phyloP scores from a whole-genome alignment of 2,113 vertebrate genomes.

The human region GRCh38 chr15:78830001-78830500 shows the following conservation, averaged over 20 bases:
- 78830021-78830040: too few relatives aligned
- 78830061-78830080: too few relatives aligned
- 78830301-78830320: neutral
- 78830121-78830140: too few relatives aligned
- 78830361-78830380: neutral
- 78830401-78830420: neutral
- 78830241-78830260: neutral
- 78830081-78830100: too few relatives aligned
- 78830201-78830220: neutral
- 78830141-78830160: accelerated
- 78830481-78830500: neutral
- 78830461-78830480: neutral
- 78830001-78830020: too few relatives aligned
- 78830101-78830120: too few relatives aligned
- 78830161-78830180: too few relatives aligned
- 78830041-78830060: too few relatives aligned
- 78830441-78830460: neutral
- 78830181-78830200: too few relatives aligned
- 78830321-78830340: neutral
- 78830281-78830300: neutral
- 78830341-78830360: neutral
- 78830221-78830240: neutral
- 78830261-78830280: neutral
- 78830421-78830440: neutral
- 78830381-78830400: neutral